These are phyloP conservation scores for Melanchra persicariae DNA, from an alignment of 2,888 invertebrate genomes.

Conservation along the genomic window DNA sequence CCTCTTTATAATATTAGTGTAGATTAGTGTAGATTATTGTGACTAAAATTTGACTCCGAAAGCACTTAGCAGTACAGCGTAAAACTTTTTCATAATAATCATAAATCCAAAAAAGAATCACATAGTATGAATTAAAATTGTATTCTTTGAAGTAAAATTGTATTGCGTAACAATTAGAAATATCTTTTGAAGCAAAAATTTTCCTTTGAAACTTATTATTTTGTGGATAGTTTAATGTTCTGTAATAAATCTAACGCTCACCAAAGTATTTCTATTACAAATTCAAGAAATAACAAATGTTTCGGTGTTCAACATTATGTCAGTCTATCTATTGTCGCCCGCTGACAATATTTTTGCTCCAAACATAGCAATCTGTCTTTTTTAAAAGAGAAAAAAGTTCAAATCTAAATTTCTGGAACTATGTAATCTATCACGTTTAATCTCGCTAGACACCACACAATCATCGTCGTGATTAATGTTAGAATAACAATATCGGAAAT, in stretches of 20 bases:
- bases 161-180: constrained; percentile 21
- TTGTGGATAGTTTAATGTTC: constrained; percentile 1
- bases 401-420: neutral
- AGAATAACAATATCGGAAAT: neutral
- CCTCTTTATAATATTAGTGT: too few relatives aligned
- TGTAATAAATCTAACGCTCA: constrained; percentile 10
- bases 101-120: neutral
- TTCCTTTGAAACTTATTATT: constrained; percentile 22
- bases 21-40: too few relatives aligned
- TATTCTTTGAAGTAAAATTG: constrained; percentile 15
- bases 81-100: neutral
- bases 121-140: neutral
- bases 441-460: neutral
- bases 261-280: constrained; percentile 22
- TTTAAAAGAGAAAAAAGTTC: neutral
- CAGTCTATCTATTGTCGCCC: neutral
- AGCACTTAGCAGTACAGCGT: neutral
- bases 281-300: constrained; percentile 1
- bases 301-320: constrained; percentile 3
- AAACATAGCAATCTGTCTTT: neutral
- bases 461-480: neutral
- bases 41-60: neutral
- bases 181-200: constrained; percentile 12
- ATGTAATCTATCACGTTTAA: neutral
- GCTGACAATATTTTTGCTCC: neutral